Percentiles rank a stretch among this genome's conserved stretches.
Conservation (phyloP, 37 sponge, comb jelly and placozoan genomes). For the Crambe crambe region DNA sequence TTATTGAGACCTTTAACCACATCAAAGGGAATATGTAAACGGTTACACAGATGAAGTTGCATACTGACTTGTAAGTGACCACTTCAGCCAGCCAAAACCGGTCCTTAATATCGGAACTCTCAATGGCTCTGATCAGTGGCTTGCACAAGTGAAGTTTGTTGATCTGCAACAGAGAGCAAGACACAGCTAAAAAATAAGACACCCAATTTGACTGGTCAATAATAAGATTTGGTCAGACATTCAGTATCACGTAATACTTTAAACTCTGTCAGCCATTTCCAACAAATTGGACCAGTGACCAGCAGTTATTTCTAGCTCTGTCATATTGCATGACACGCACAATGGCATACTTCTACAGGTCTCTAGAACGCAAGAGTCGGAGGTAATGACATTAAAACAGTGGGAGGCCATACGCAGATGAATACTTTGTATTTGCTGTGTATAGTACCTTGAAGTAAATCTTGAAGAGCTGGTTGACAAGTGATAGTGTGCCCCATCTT, state of each 20-base stretch:
- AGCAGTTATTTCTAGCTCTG: too few species aligned
- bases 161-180: slow-evolving; percentile 62
- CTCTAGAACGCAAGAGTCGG: too few species aligned
- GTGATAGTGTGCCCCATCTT: slow-evolving; percentile 83
- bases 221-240: too few species aligned
- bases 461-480: slow-evolving; percentile 95
- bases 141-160: slow-evolving; percentile 92
- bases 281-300: too few species aligned
- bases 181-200: not conserved
- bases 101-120: slow-evolving; percentile 79
- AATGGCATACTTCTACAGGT: too few species aligned
- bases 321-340: too few species aligned
- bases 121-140: slow-evolving; percentile 93
- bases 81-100: slow-evolving; percentile 68
- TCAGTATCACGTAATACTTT: too few species aligned
- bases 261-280: too few species aligned
- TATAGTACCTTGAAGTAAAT: slow-evolving; percentile 86
- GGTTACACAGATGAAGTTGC: too few species aligned
- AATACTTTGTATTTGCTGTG: not conserved
- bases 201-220: not conserved
- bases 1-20: not conserved
- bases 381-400: too few species aligned
- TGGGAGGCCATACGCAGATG: too few species aligned
- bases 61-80: slow-evolving; percentile 86
- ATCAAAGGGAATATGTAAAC: too few species aligned